Percentiles rank a stretch among this genome's conserved stretches.
Conservation (phyloP, 2,888 invertebrate species). For the Frankliniella intonsa region DNA sequence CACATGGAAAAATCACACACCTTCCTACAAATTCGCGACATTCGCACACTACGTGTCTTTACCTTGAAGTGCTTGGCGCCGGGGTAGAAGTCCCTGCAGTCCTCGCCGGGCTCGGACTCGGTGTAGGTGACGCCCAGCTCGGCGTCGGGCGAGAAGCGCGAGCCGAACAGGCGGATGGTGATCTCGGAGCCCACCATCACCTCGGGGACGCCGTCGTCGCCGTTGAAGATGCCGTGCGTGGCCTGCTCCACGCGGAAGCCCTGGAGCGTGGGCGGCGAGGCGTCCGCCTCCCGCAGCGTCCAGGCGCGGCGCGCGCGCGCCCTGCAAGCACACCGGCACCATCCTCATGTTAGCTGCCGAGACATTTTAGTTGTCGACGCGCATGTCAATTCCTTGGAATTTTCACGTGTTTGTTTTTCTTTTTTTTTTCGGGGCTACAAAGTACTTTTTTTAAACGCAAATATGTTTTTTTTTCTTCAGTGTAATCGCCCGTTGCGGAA, state of each 20-base stretch:
- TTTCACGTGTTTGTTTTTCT: too few species aligned
- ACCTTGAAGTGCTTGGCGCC: conserved; percentile 51
- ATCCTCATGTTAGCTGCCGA: not conserved
- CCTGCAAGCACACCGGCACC: conserved; percentile 29
- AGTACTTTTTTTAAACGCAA: not conserved
- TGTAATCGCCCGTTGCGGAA: not conserved
- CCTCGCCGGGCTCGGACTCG: conserved; percentile 50
- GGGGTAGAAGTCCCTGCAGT: conserved; percentile 57
- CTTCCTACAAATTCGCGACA: too few species aligned
- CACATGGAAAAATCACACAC: not conserved
- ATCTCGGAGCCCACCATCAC: conserved; percentile 59
- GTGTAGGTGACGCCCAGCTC: conserved; percentile 66
- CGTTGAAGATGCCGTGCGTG: conserved; percentile 39
- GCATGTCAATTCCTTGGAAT: too few species aligned
- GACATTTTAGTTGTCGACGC: too few species aligned
- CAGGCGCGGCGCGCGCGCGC: conserved; percentile 39
- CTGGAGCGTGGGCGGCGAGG: conserved; percentile 33
- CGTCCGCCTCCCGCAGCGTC: conserved; percentile 40
- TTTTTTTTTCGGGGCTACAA: not conserved
- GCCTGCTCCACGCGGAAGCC: conserved; percentile 42
- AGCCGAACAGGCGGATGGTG: conserved; percentile 68
- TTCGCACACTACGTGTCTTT: conserved; percentile 31
- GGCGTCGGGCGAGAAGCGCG: conserved; percentile 60
- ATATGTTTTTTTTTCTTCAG: too few species aligned
- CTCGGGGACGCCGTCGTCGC: conserved; percentile 59